Base-by-base conservation (phyloP, 2,888 invertebrate genomes). In the Cyclophora albipunctata region DNA sequence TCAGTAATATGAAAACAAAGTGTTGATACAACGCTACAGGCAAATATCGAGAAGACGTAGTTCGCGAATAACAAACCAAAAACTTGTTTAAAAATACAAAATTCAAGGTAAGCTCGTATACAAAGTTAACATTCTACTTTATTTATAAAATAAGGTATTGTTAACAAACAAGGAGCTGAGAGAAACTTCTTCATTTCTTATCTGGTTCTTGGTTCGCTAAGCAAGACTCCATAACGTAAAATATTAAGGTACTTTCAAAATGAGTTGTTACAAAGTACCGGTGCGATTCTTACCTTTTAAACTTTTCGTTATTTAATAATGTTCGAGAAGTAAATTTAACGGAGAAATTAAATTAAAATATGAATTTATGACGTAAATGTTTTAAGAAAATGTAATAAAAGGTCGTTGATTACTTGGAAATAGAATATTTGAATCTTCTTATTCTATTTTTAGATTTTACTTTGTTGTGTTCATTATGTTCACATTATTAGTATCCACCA, bases 121-220 rank as follows among this genome's bases (percentile, higher is more conserved):
- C 20, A 20, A 20, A 20, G 20, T 20, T 20, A 20, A 20, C 20
- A 20, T 20, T 20, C 20, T 20, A 20, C 20, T 48, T 53, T 50
- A 50, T 58, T 58, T 58, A 57, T 57, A 48, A 51, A 45, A 45
- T 47, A 47, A n/a, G 43, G 50, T 58, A 53, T 54, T 58, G 56
- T 52, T 52, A 58, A 59, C 54, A 62, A 59, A 47, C 49, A 55
- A 55, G 59, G 20, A 20, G 20, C 20, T 20, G 20, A 20, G 20
- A 2, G 20, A 20, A 20, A 20, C 20, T 20, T 20, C 20, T 55
- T 53, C 58, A 57, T 54, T 60, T 58, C 66, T 67, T 67, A 66
- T 67, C 66, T 20, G 55, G 52, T 63, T 64, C 63, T 61, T 59
- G 64, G 63, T 62, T 63, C 61, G 55, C 57, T 64, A 60, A 64